A percentile compares a stretch with the other conserved stretches of the same genome.
Evolutionary conservation across 1,140 invertebrate species (phyloP).

Genomic region (Coenobita brevimanus): DNA sequence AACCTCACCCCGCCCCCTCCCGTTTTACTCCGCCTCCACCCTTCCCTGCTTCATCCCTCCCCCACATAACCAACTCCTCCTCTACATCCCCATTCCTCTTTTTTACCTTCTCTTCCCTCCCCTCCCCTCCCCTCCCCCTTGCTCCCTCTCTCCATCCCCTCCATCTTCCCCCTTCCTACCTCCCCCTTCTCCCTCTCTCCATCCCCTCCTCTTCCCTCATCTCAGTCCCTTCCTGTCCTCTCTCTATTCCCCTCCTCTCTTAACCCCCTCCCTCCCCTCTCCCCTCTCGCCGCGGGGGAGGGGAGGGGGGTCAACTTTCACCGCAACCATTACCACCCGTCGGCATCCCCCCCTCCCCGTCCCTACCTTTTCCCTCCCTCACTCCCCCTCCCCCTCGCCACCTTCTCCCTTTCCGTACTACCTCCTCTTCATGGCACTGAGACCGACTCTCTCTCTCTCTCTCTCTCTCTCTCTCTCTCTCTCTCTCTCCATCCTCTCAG

Average conservation of each 20-base stretch:
- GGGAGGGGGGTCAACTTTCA: no score
- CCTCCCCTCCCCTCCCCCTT: not conserved
- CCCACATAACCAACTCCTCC: not conserved
- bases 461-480: no score
- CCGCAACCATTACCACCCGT: not conserved
- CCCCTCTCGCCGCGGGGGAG: no score
- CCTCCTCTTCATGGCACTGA: no score
- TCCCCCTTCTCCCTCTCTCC: not conserved
- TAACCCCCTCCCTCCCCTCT: not conserved
- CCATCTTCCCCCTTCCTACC: not conserved
- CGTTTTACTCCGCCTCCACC: not conserved
- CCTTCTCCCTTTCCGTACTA: slow-evolving; percentile 5
- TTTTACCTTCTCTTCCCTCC: not conserved
- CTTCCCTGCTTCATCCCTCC: not conserved
- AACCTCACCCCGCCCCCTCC: not conserved
- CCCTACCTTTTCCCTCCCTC: not conserved
- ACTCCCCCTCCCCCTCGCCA: not conserved
- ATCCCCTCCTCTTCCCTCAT: not conserved
- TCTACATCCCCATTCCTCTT: not conserved
- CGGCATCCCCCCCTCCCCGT: not conserved
- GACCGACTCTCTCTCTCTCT: no score
- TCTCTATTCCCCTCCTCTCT: not conserved
- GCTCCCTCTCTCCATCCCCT: not conserved
- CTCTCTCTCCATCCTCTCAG: no score
- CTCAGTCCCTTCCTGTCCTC: not conserved